Evolutionary conservation across 2,113 vertebrate genomes (phyloP).

Genomic region (Tetraodon nigroviridis): DNA sequence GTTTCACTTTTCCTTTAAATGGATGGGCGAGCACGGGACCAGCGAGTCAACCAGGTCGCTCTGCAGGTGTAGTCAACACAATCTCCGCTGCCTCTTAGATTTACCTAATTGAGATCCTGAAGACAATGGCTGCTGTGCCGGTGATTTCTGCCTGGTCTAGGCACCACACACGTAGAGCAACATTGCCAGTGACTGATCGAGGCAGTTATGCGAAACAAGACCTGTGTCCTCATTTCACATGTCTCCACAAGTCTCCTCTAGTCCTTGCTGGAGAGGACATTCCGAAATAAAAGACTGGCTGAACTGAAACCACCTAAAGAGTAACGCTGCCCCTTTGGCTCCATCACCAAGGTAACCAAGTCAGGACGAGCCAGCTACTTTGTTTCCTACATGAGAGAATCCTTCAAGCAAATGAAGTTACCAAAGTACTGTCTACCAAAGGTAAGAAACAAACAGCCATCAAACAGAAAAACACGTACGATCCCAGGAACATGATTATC

Average conservation of each 20-base stretch:
- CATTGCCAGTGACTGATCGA: slow-evolving; percentile 29
- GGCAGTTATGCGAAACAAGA: slow-evolving; percentile 21
- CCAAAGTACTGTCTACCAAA: slow-evolving; percentile 97
- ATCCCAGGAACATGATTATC: background rate
- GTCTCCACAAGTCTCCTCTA: background rate
- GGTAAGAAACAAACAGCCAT: slow-evolving; percentile 68
- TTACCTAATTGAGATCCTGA: slow-evolving; percentile 58
- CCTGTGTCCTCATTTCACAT: slow-evolving; percentile 29
- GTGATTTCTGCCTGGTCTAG: slow-evolving; percentile 29
- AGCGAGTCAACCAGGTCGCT: slow-evolving; percentile 52
- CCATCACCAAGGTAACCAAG: slow-evolving; percentile 80
- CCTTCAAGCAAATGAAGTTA: slow-evolving; percentile 90
- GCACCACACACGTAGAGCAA: background rate
- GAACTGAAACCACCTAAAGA: slow-evolving; percentile 15
- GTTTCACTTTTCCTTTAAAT: slow-evolving; percentile 53
- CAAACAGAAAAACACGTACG: background rate
- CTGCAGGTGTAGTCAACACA: slow-evolving; percentile 53
- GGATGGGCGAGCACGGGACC: slow-evolving; percentile 54
- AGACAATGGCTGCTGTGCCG: slow-evolving; percentile 42
- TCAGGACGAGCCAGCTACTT: slow-evolving; percentile 93
- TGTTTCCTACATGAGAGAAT: slow-evolving; percentile 91
- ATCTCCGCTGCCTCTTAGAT: slow-evolving; percentile 42
- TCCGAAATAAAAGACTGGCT: background rate
- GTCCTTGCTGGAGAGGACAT: slow-evolving; percentile 13
- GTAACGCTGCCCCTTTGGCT: slow-evolving; percentile 30